Evolutionary conservation across 2,113 vertebrate genomes (phyloP).

Genomic region (Ptilorrhoa leucosticta): DNA sequence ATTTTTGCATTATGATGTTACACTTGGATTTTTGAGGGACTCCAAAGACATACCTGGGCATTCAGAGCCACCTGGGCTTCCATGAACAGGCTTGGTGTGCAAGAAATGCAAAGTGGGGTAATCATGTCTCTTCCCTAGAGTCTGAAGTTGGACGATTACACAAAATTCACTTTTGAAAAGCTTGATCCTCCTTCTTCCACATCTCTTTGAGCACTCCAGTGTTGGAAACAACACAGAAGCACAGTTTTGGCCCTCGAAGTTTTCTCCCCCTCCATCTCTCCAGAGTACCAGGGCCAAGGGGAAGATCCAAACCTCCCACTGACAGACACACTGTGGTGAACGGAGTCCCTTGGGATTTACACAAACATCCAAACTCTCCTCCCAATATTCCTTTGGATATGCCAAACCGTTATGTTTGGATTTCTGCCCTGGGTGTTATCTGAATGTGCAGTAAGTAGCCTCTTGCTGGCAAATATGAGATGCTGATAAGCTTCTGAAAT

Average conservation of each 20-base stretch:
- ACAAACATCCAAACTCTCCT: background rate
- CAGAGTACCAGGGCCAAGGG: background rate
- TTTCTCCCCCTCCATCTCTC: background rate
- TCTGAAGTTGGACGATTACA: background rate
- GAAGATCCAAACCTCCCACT: background rate
- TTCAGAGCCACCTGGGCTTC: background rate
- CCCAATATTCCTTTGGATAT: accelerated
- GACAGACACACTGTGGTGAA: background rate
- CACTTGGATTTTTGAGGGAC: background rate
- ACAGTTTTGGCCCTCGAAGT: accelerated
- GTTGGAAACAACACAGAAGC: background rate
- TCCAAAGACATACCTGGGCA: background rate
- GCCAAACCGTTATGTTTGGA: background rate
- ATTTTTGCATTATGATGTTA: background rate
- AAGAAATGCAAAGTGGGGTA: background rate
- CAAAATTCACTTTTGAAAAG: background rate
- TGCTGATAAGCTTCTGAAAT: background rate
- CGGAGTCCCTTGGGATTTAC: background rate
- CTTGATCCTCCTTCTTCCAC: background rate
- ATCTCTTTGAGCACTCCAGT: background rate
- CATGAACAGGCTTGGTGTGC: background rate
- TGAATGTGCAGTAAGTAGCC: background rate
- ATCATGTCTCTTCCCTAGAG: background rate
- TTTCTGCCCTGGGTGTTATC: background rate
- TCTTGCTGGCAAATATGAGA: background rate